Evolutionary conservation across 1,140 invertebrate genomes (phyloP), one percentile per base, ranked within the genome.

Genomic region (Mylabris phalerata): DNA sequence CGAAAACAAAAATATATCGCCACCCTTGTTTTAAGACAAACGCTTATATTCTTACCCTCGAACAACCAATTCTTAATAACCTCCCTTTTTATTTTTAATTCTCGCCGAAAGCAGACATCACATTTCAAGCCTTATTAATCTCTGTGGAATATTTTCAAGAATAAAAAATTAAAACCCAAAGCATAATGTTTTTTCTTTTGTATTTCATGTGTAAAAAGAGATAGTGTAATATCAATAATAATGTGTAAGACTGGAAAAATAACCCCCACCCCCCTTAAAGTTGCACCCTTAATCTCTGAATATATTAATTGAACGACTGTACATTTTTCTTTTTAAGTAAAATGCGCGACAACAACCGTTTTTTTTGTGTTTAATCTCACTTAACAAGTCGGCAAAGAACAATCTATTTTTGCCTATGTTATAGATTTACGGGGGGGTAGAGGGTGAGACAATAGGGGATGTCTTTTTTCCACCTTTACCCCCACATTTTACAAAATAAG

Each of bases 161-260:
- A 69, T 69, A 69, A 69, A 69, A 69, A 69, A 69, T 69, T 69
- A 66, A 69, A 69, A 69, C 66, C 64, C 57, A 67, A 67, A 66
- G 67, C 65, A 66, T 67, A 64, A 67, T 67, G 67, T 67, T 67
- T 61, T 56, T 60, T 52, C 58, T 62, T 55, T 55, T 40, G 32
- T 43, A 32, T 46, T 42, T 38, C 7, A 26, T 25, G 24, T 5
- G 32, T 39, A 19, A 19, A 19, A 1, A 19, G 32, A 5, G 4
- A 7, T 32, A 5, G 32, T 32, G 32, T 32, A 32, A 19, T 32
- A 32, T 32, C 7, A 3, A 32, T 7, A 7, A 32, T 32, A 32
- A 32, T 32, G 32, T 32, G 32, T 32, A 5, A 32, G 32, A 32
- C 4, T 32, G 32, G 7, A 7, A 32, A 5, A 32, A 7, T 5